A percentile compares a stretch with the other conserved stretches of the same genome.
Evolutionary conservation across 2,113 vertebrate species (phyloP).

Genomic region (Gila orcuttii): DNA sequence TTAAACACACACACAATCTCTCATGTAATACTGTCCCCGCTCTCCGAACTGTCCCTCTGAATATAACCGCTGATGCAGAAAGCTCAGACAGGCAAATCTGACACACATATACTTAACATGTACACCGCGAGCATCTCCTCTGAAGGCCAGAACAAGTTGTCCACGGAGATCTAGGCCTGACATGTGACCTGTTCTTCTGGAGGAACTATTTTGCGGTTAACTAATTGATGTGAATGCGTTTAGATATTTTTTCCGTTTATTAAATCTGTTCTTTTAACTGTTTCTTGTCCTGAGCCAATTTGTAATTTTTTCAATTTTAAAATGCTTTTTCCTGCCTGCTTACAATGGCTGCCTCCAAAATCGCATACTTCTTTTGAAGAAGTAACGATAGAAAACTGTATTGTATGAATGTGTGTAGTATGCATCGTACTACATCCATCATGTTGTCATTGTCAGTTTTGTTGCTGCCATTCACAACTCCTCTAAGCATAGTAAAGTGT

Average conservation of each 20-base stretch:
- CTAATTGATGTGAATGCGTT: not conserved
- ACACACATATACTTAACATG: constrained; percentile 53
- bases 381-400: not conserved
- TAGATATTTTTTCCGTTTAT: not conserved
- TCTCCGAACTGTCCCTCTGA: constrained; percentile 76
- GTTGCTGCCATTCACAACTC: too few relatives aligned
- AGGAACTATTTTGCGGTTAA: not conserved
- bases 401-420: too few relatives aligned
- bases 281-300: not conserved
- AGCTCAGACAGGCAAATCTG: constrained; percentile 76
- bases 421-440: not conserved
- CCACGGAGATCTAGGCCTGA: constrained; percentile 13
- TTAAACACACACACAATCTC: constrained; percentile 69
- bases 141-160: constrained; percentile 1
- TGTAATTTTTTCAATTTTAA: not conserved
- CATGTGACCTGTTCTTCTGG: not conserved
- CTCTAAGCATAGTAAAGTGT: too few relatives aligned
- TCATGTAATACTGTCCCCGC: not conserved
- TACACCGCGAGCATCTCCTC: not conserved
- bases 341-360: not conserved
- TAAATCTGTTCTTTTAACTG: not conserved
- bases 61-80: constrained; percentile 79
- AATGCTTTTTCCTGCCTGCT: not conserved
- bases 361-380: not conserved
- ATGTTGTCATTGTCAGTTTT: too few relatives aligned